Evolutionary conservation across 2,888 invertebrate species (phyloP), one percentile per base, ranked within the genome.

Genomic region (Pristionchus maxplancki): DNA sequence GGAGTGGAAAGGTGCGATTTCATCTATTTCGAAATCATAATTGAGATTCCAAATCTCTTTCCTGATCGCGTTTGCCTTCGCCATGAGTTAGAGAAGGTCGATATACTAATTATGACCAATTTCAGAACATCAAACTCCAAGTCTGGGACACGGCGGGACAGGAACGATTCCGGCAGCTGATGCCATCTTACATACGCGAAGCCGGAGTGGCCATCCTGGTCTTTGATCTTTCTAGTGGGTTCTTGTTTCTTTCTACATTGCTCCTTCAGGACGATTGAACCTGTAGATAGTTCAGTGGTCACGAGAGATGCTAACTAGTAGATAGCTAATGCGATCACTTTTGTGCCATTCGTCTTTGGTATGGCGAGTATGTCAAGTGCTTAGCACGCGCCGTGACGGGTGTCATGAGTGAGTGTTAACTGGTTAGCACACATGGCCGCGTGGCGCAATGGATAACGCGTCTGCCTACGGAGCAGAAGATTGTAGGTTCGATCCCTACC

Each of bases 391-490:
- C 4, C 13, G 67, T 34, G 28, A 81, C 4, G 15, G 24, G 13
- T 34, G 31, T 82, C 37, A 82, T 82, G 13, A 82, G 28, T 15
- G 50, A 34, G 50, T 15, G 6, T n/a, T 58, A 58, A 9, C 8
- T 3, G n/a, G 6, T 0, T 6, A 4, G 1, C 8, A n/a, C 0
- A 4, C 84, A 84, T 88, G 89, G 88, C 88, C 88, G 89, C 64
- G 89, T 90, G 89, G 90, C 90, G 89, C 89, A 90, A 90, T 90
- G 90, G 90, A 90, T 89, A 90, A 90, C 89, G 93, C 94, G 94
- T 94, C 94, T 92, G 93, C 90, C 94, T 94, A 94, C 94, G 94
- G 91, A 94, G 91, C 94, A 92, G 93, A 94, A 94, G 93, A 94
- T 94, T 94, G 93, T 91, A 94, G 94, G 93, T 94, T 94, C 94